These are phyloP conservation scores for Gastracanthus pulcherrimus DNA, from an alignment of 2,888 invertebrate species.

Conservation along the genomic window DNA sequence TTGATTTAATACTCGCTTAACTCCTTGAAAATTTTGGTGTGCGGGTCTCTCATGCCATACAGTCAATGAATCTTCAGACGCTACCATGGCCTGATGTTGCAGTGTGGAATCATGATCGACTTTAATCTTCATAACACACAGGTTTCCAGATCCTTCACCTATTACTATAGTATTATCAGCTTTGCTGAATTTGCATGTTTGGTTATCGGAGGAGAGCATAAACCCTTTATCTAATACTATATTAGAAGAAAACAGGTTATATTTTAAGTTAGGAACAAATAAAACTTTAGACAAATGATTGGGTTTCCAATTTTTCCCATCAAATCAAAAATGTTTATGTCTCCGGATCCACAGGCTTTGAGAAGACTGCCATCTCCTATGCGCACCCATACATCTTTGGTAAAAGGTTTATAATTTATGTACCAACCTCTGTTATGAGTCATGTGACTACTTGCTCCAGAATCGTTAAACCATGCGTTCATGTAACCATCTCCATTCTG, in stretches of 20 bases:
- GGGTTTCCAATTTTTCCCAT: constrained; percentile 36
- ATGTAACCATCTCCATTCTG: too few species aligned
- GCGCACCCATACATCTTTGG: not conserved
- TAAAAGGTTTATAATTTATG: not conserved
- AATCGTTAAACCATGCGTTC: not conserved
- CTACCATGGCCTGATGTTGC: not conserved
- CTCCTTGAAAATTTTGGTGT: constrained; percentile 50
- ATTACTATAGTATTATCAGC: not conserved
- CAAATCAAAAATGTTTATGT: constrained; percentile 48
- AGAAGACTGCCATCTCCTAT: not conserved
- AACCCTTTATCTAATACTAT: constrained; percentile 54
- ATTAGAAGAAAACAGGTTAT: constrained; percentile 54
- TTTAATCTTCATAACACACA: not conserved
- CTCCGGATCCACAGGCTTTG: not conserved
- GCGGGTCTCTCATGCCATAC: constrained; percentile 56
- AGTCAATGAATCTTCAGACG: not conserved
- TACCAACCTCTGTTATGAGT: not conserved
- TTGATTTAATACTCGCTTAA: constrained; percentile 47
- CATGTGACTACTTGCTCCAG: not conserved
- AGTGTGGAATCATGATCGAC: not conserved
- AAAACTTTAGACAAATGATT: constrained; percentile 50
- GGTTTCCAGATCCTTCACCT: not conserved
- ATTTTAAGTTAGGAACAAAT: constrained; percentile 44
- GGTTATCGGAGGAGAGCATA: constrained; percentile 32
- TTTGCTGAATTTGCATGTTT: not conserved